Percentiles rank a stretch among this genome's conserved stretches.
Conservation (phyloP, 2,113 vertebrate genomes). For the Gnathochromis pfefferi region DNA sequence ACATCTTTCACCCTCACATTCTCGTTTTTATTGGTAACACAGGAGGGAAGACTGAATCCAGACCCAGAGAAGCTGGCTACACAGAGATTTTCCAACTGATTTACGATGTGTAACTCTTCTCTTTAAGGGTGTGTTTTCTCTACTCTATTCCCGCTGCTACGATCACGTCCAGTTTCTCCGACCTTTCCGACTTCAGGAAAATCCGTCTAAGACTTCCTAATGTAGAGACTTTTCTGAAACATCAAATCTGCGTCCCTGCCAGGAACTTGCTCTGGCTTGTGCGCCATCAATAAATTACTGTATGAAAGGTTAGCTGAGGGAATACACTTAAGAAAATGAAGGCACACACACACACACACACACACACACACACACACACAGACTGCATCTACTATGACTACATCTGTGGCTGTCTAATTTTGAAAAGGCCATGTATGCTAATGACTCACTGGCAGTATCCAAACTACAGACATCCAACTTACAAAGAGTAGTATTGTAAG, state of each 20-base stretch:
- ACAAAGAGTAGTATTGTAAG: neutral
- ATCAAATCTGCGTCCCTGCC: neutral
- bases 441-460: neutral
- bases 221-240: neutral
- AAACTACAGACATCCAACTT: neutral
- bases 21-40: conserved; percentile 36
- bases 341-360: neutral
- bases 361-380: neutral
- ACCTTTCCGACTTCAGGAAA: neutral
- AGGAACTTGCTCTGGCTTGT: neutral
- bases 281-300: neutral
- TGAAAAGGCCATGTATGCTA: neutral
- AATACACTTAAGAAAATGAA: neutral
- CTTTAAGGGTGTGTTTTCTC: conserved; percentile 29
- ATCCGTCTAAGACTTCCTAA: neutral
- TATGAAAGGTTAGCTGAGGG: neutral
- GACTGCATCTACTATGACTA: neutral
- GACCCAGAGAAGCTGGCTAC: neutral
- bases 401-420: neutral
- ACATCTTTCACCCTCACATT: conserved; percentile 8
- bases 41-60: conserved; percentile 30
- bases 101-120: conserved; percentile 47
- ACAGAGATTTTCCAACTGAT: conserved; percentile 31
- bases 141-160: conserved; percentile 27
- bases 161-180: neutral